These are phyloP conservation scores for Cantharis rufa DNA, from an alignment of 2,888 invertebrate species.

Conservation along the genomic window DNA sequence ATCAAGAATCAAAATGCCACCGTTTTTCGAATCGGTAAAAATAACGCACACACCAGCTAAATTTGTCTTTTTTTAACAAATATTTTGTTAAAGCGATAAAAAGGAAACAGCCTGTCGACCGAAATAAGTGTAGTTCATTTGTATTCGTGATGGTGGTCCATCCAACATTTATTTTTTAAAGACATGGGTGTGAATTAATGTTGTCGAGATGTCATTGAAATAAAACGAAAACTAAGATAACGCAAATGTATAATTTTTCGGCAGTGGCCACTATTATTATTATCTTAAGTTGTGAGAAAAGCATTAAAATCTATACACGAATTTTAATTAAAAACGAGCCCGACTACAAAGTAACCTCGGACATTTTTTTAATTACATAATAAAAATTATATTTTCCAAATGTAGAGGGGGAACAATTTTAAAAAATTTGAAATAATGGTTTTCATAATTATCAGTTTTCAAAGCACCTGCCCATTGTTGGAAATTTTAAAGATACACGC, in stretches of 20 bases:
- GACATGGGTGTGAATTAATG: conserved; percentile 23
- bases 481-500: neutral
- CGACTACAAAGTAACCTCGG: neutral
- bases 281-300: neutral
- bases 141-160: conserved; percentile 17
- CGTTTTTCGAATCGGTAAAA: conserved; percentile 9
- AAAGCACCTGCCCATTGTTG: neutral
- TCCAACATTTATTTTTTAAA: conserved; percentile 6
- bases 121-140: neutral
- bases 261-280: neutral
- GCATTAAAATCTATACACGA: neutral
- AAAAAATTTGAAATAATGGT: neutral
- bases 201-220: conserved; percentile 6
- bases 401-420: neutral
- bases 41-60: conserved; percentile 8
- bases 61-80: neutral
- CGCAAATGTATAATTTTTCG: neutral
- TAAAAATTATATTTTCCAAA: too few species aligned
- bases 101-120: neutral
- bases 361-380: neutral
- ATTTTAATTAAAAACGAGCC: neutral
- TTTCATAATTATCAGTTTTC: neutral
- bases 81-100: neutral
- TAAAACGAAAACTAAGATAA: conserved; percentile 1
- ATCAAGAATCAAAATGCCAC: conserved; percentile 24